Conservation (phyloP, 2,113 vertebrate genomes). For the Scalopus aquaticus region DNA sequence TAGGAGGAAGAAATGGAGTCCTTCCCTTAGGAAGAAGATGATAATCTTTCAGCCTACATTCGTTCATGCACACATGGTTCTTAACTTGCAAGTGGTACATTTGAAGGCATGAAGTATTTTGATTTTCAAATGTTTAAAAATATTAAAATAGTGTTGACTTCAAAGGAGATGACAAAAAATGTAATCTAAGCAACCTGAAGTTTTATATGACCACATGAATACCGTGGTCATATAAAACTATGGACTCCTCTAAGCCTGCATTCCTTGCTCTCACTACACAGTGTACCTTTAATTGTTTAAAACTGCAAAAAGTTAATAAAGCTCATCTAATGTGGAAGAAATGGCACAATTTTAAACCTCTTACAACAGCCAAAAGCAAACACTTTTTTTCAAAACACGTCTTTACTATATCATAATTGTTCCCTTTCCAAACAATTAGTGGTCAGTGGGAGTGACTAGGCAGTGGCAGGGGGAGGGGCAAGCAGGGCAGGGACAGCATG, state of each 20-base stretch:
- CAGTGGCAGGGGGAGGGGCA: no score
- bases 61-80: neutral
- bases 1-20: neutral
- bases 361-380: neutral
- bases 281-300: neutral
- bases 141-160: constrained; percentile 49
- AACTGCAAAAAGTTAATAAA: neutral
- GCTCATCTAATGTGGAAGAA: constrained; percentile 31
- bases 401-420: neutral
- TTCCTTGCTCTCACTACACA: neutral
- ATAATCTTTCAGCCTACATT: neutral
- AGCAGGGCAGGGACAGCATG: no score
- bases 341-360: neutral
- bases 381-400: constrained; percentile 16
- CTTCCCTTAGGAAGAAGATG: no score
- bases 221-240: neutral
- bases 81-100: neutral
- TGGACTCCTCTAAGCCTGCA: neutral
- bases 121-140: constrained; percentile 20
- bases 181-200: neutral
- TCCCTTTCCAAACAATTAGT: neutral
- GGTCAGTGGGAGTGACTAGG: neutral
- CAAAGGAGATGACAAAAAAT: constrained; percentile 1
- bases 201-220: neutral
- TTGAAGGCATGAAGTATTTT: neutral